Evolutionary conservation across 2,797 vertebrate genomes (phyloP), one percentile per base, ranked within the genome.

Genomic region (Sarcoramphus papa): DNA sequence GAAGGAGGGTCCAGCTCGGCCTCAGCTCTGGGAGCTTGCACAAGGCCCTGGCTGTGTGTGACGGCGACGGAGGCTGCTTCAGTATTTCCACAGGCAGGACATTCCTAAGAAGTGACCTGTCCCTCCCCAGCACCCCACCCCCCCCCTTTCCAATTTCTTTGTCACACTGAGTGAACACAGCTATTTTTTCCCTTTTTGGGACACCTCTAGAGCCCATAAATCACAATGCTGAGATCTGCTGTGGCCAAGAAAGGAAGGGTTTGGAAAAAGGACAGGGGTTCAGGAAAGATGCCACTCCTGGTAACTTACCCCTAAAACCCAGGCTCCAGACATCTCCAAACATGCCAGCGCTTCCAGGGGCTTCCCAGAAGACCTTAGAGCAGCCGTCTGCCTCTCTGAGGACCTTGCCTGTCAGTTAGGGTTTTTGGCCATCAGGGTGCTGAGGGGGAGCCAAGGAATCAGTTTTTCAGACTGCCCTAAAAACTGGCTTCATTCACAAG

Each of bases 161-260:
- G 87, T 91, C 90, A 91, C 53, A 28, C 48, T 67, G 63, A 87
- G 80, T 31, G 40, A 88, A 85, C 70, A 24, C 25, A 88, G 70
- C 41, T 83, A 24, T 59, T 85, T 95, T 94, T 92, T 69, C 35
- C 86, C 72, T 95, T 95, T 91, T 83, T 83, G 78, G 87, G 79
- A 77, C 31, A 93, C 82, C 40, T 80, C 75, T 92, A 54, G 35
- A 90, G 28, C 60, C 22, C 54, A 83, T 67, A 95, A 91, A 94
- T 91, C 88, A 91, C 54, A 80, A 60, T 45, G 28, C 27, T 79
- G 64, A 88, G 28, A 83, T 88, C 35, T 85, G 56, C 82, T 83
- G n/a, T 57, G 65, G 68, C 79, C 56, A 88, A 84, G 78, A 95
- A 95, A 95, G 40, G 70, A 85, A 92, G 40, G 35, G 27, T 72